Evolutionary conservation across 1,140 invertebrate genomes (phyloP).

Genomic region (Pomacea maculata): DNA sequence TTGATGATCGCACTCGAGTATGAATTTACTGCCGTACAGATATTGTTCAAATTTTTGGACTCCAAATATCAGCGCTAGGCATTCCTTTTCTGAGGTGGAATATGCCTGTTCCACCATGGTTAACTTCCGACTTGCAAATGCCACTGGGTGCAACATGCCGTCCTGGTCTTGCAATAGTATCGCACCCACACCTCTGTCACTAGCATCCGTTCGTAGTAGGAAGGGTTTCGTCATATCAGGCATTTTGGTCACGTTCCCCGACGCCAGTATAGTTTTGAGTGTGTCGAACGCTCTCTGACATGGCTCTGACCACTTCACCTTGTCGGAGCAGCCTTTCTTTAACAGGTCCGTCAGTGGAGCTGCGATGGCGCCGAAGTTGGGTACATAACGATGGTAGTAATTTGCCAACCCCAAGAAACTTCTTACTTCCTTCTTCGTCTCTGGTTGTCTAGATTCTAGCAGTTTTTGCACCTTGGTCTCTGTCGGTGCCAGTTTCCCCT

Average conservation of each 20-base stretch:
- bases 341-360: conserved; percentile 40
- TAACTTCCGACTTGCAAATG: conserved; percentile 37
- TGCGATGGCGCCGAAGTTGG: conserved; percentile 37
- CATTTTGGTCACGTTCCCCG: conserved; percentile 36
- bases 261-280: conserved; percentile 24
- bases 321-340: conserved; percentile 2
- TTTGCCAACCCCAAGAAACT: conserved; percentile 34
- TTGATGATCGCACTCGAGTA: conserved; percentile 30
- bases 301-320: conserved; percentile 1
- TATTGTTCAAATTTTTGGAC: conserved; percentile 64
- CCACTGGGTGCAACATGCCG: conserved; percentile 32
- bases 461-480: conserved; percentile 60
- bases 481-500: conserved; percentile 50
- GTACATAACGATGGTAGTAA: conserved; percentile 39
- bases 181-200: conserved; percentile 32
- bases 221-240: conserved; percentile 54
- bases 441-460: conserved; percentile 43
- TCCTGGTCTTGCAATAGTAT: conserved; percentile 40
- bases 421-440: conserved; percentile 56
- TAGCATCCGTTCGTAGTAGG: conserved; percentile 50
- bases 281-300: conserved; percentile 17
- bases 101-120: conserved; percentile 42
- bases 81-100: conserved; percentile 63
- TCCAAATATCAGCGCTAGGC: conserved; percentile 61
- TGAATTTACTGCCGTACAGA: conserved; percentile 31